These are phyloP conservation scores for Willisornis vidua DNA, from an alignment of 2,113 vertebrate species.

Conservation along the genomic window DNA sequence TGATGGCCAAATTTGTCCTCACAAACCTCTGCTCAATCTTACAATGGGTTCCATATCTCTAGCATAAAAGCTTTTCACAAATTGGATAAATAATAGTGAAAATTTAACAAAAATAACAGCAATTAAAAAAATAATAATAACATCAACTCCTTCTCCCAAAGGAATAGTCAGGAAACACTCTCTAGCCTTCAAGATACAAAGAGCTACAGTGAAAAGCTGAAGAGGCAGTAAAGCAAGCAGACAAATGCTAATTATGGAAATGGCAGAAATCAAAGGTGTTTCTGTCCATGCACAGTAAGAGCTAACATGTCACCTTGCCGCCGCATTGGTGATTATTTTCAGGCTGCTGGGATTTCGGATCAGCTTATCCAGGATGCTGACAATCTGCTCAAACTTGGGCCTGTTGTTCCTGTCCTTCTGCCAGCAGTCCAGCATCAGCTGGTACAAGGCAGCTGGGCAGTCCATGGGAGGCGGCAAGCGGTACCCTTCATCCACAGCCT, in stretches of 20 bases:
- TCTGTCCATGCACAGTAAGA: neutral
- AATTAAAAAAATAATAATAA: neutral
- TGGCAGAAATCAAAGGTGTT: neutral
- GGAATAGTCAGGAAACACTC: neutral
- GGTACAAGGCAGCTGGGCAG: conserved; percentile 95
- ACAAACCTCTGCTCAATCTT: neutral
- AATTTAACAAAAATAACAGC: neutral
- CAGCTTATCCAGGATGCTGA: conserved; percentile 97
- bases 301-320: conserved; percentile 85
- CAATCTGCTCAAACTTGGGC: conserved; percentile 98
- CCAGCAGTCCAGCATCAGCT: conserved; percentile 99
- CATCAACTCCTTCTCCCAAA: neutral
- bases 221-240: neutral
- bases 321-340: conserved; percentile 93
- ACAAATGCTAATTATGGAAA: neutral
- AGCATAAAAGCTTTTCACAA: neutral
- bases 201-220: neutral
- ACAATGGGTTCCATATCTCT: neutral
- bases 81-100: neutral
- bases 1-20: neutral
- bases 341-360: conserved; percentile 96
- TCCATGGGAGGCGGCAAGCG: conserved; percentile 97
- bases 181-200: neutral
- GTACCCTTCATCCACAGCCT: conserved; percentile 97
- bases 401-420: conserved; percentile 98